phyloP scores from a whole-genome alignment of 2,888 invertebrate species.

The Athalia circularis region DNA sequence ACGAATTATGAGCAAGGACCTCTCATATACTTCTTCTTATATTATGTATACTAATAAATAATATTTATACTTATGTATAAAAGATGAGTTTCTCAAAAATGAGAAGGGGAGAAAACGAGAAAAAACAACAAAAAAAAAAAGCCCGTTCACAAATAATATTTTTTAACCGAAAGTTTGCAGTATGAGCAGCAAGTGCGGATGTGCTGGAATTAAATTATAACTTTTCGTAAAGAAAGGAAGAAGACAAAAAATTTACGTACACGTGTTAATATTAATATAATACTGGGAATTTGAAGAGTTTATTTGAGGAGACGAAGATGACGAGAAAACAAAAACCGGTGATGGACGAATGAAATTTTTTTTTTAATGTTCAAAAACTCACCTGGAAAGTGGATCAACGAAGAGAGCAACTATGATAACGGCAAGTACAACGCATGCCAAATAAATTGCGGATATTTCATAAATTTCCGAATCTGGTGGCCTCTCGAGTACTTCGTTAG shows the following conservation, averaged over 20 bases:
- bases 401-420: conserved; percentile 90
- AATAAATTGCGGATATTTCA: conserved; percentile 91
- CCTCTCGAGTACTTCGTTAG: conserved; percentile 85
- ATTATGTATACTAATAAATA: too few species aligned
- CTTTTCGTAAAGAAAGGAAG: too few species aligned
- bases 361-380: conserved; percentile 59
- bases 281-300: too few species aligned
- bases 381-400: conserved; percentile 93
- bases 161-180: conserved; percentile 5
- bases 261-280: too few species aligned
- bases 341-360: neutral
- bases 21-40: too few species aligned
- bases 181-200: too few species aligned
- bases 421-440: conserved; percentile 90
- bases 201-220: too few species aligned
- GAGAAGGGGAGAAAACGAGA: too few species aligned
- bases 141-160: neutral
- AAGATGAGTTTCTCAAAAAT: conserved; percentile 8
- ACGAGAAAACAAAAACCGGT: neutral
- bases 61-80: conserved; percentile 15
- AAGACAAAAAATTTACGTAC: too few species aligned
- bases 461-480: conserved; percentile 92
- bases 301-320: neutral
- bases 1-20: too few species aligned
- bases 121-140: too few species aligned